Conservation (phyloP, 2,888 invertebrate genomes). For the Lysandra coridon region DNA sequence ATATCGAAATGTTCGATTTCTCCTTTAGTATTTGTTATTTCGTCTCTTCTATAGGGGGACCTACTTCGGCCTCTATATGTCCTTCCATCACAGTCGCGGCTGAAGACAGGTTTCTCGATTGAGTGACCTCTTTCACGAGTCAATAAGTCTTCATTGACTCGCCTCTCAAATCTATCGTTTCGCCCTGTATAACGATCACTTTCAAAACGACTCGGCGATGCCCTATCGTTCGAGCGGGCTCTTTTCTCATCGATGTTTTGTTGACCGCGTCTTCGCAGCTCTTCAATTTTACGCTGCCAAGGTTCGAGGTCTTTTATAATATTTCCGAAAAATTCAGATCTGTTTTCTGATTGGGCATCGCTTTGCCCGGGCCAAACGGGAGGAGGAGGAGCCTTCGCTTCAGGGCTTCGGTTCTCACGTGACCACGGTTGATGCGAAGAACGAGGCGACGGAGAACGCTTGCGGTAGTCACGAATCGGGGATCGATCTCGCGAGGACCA, state of each 20-base stretch:
- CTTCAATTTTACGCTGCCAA: constrained; percentile 43
- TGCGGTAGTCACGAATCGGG: constrained; percentile 58
- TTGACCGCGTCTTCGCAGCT: constrained; percentile 33
- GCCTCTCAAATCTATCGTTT: constrained; percentile 36
- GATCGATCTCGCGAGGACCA: constrained; percentile 58
- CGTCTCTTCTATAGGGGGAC: constrained; percentile 37
- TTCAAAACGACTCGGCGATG: constrained; percentile 35
- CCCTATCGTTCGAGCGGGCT: constrained; percentile 36
- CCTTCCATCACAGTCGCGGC: constrained; percentile 36
- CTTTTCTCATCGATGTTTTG: constrained; percentile 39
- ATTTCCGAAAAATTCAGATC: constrained; percentile 45
- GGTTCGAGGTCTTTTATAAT: constrained; percentile 40
- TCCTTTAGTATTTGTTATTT: constrained; percentile 37
- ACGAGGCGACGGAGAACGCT: constrained; percentile 61
- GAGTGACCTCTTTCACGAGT: constrained; percentile 41
- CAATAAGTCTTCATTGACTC: constrained; percentile 35
- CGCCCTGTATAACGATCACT: constrained; percentile 35
- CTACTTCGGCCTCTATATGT: constrained; percentile 35
- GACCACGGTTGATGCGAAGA: constrained; percentile 72
- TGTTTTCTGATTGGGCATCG: constrained; percentile 40
- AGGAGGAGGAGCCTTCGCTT: constrained; percentile 62
- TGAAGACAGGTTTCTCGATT: constrained; percentile 44
- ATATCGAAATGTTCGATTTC: constrained; percentile 39
- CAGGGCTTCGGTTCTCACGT: constrained; percentile 66
- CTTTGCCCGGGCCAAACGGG: constrained; percentile 64